phyloP scores from a whole-genome alignment of 2,113 vertebrate species.

The Vicugna pacos region DNA sequence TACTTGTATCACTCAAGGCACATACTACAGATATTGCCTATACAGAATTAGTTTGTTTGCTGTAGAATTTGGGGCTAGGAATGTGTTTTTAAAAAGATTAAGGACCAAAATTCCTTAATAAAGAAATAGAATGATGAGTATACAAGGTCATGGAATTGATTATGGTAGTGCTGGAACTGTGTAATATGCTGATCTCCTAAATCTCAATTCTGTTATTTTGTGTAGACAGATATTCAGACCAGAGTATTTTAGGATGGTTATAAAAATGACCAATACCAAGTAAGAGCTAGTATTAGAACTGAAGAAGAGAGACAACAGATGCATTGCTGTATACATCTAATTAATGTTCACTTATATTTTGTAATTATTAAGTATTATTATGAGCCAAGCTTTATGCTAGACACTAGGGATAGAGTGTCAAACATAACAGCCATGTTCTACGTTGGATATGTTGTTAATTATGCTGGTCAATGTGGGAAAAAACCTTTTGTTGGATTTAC shows the following conservation, averaged over 20 bases:
- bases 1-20: background rate
- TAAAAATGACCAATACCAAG: background rate
- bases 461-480: background rate
- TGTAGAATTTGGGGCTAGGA: background rate
- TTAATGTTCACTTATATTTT: background rate
- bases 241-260: conserved; percentile 4
- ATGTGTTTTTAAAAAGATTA: conserved; percentile 29
- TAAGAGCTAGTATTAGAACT: background rate
- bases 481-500: background rate
- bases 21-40: background rate
- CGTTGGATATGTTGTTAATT: background rate
- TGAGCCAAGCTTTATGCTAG: background rate
- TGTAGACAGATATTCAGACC: background rate
- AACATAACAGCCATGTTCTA: background rate
- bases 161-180: background rate
- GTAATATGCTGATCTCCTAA: background rate
- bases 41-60: background rate
- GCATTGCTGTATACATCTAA: background rate
- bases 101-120: background rate
- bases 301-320: background rate
- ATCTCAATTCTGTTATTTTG: conserved; percentile 23
- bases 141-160: background rate
- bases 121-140: conserved; percentile 20
- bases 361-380: background rate
- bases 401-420: background rate